Base-by-base conservation (phyloP, 1,140 invertebrate species). In the Elymnias hypermnestra region DNA sequence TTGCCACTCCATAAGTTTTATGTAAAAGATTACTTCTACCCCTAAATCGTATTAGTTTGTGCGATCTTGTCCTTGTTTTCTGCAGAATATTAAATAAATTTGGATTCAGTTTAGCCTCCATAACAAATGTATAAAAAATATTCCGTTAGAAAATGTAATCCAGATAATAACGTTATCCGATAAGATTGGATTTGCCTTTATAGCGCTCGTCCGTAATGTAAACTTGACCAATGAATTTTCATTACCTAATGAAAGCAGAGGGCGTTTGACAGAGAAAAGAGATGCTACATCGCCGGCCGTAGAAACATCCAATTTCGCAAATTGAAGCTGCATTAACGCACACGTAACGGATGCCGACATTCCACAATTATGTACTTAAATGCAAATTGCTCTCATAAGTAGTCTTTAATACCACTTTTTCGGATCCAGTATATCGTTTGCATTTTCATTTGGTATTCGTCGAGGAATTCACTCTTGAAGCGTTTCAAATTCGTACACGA, bases 221-320 rank as follows among this genome's bases (percentile, higher is more conserved):
- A 53, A 59, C 57, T 63, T 58, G 45, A 55, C 58, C 60, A 53
- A 57, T 59, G 53, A 43, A 62, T 52, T 64, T 57, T 58, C 53
- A 65, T 62, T 65, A 65, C 58, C 53, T 65, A 62, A 62, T 62
- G 58, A 57, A 61, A 65, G 55, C 56, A 57, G 49, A 62, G 57
- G 56, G 52, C 42, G 49, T 65, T 53, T 60, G 57, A 53, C 61
- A 57, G 56, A 60, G 60, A 69, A 63, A 66, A 58, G 46, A 58
- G 52, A 53, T 53, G 37, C 48, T 57, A 39, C 39, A 58, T 54
- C 48, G 47, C 47, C 48, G 36, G 43, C 49, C 57, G 58, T 59
- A 63, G 49, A 49, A 60, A 50, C 57, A 62, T 69, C 63, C 60
- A 68, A 74, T 70, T 68, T 71, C 58, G 58, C 66, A 74, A 72